A percentile compares a stretch with the other conserved stretches of the same genome.
Conservation (phyloP, 2,797 vertebrate species). For the Pyrocephalus nanus region DNA sequence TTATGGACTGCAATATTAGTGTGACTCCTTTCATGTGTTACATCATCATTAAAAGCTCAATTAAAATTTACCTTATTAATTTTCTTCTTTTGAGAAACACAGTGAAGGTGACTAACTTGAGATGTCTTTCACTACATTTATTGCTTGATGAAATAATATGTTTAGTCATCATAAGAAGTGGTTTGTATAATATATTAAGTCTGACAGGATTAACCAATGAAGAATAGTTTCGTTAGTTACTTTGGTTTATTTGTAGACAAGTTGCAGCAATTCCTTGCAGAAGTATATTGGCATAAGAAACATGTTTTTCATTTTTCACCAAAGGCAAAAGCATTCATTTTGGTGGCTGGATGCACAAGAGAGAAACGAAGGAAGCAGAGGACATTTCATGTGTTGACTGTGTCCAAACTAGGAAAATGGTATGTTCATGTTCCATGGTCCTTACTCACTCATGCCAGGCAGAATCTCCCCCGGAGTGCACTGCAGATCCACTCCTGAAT, state of each 20-base stretch:
- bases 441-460: neutral
- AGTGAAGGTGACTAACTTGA: neutral
- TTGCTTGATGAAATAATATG: neutral
- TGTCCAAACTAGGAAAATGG: neutral
- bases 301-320: neutral
- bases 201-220: neutral
- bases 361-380: neutral
- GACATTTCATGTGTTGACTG: neutral
- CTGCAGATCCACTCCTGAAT: neutral
- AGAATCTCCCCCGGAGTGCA: neutral
- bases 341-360: neutral
- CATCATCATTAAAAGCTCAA: neutral
- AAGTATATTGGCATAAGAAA: neutral
- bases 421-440: neutral
- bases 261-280: neutral
- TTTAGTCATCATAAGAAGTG: neutral
- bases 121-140: neutral
- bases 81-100: neutral
- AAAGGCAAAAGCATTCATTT: neutral
- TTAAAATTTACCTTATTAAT: neutral
- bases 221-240: neutral
- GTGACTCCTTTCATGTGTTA: neutral
- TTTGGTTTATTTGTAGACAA: constrained; percentile 17
- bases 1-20: neutral
- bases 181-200: neutral